phyloP scores from a whole-genome alignment of 2,113 vertebrate species.

The Dolichotis patagonum region DNA sequence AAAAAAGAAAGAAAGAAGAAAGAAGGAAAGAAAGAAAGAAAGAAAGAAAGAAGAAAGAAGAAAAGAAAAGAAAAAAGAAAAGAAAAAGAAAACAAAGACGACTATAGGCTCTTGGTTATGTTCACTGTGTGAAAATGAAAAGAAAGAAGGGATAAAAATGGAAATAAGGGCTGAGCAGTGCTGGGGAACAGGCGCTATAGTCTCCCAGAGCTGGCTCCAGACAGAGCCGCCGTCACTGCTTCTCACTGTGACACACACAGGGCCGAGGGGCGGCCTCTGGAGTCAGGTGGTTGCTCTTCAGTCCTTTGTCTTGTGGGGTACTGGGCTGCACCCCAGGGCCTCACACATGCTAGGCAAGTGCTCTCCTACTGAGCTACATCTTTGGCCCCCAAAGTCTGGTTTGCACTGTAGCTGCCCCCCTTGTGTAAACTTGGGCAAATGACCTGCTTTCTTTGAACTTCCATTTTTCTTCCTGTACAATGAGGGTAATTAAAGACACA shows the following conservation, averaged over 20 bases:
- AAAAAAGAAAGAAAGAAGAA: no score
- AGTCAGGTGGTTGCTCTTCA: neutral
- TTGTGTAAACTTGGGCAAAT: neutral
- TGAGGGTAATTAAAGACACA: neutral
- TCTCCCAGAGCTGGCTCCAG: no score
- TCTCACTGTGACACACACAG: fast-evolving
- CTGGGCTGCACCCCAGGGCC: no score
- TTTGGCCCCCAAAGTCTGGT: neutral
- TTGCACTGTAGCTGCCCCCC: no score
- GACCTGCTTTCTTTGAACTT: neutral
- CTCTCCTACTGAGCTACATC: neutral
- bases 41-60: no score
- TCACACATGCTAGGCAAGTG: neutral
- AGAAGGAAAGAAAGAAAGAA: no score
- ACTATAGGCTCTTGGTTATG: no score
- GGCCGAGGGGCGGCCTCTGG: no score
- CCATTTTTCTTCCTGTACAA: neutral
- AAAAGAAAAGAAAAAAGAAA: no score
- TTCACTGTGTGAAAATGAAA: neutral
- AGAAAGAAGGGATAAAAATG: neutral
- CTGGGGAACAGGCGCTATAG: neutral
- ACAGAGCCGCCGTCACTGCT: neutral
- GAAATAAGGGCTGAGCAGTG: neutral
- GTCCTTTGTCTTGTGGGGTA: neutral
- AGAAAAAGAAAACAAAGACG: no score